phyloP scores from a whole-genome alignment of 2,113 vertebrate genomes.

The Trematocara variabile region DNA sequence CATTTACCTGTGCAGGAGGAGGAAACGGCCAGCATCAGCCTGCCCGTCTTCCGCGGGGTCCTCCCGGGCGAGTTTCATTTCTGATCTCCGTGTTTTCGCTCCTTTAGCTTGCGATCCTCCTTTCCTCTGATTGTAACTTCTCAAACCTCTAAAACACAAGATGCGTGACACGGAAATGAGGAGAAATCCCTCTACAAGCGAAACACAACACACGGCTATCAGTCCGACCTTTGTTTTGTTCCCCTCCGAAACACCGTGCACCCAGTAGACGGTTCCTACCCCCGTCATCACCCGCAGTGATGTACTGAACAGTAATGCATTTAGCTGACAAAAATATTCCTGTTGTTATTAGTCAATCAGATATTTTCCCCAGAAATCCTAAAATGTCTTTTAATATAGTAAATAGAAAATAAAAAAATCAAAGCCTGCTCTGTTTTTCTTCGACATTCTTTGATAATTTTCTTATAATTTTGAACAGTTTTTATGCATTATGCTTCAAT shows the following conservation, averaged over 20 bases:
- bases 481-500: neutral
- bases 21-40: neutral
- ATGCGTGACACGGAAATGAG: neutral
- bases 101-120: neutral
- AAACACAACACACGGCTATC: neutral
- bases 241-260: neutral
- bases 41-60: neutral
- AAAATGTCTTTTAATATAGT: neutral
- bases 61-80: neutral
- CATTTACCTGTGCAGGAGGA: neutral
- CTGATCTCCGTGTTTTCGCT: neutral
- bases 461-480: neutral
- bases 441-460: neutral
- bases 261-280: neutral
- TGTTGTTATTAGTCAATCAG: neutral
- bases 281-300: neutral
- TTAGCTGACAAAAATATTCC: neutral
- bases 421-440: neutral
- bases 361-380: neutral
- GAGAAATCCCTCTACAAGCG: neutral
- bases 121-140: neutral
- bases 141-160: neutral
- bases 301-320: neutral
- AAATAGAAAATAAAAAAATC: neutral
- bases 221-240: neutral